Conservation (phyloP, 1,140 invertebrate genomes). For the Laodelphax striatellus region DNA sequence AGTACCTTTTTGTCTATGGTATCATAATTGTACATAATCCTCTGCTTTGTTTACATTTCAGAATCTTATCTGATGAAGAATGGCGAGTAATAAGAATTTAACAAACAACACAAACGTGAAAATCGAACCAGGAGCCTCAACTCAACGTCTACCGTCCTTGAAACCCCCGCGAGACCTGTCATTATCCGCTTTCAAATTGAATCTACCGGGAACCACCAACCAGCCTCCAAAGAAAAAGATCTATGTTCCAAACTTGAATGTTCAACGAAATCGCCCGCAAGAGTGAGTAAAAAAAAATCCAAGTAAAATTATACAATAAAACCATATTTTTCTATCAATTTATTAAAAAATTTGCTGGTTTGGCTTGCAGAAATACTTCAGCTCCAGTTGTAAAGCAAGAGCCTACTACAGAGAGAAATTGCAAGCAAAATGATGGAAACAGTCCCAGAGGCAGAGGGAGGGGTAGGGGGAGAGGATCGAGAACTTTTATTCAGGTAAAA, state of each 20-base stretch:
- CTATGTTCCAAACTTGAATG: slow-evolving; percentile 19
- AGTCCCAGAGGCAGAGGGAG: neutral
- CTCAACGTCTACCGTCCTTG: slow-evolving; percentile 17
- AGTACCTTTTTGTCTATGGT: no score
- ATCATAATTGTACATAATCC: no score
- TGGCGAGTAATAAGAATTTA: neutral
- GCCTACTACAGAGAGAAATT: neutral
- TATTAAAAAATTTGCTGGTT: no score
- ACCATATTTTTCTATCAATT: no score
- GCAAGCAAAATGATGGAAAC: neutral
- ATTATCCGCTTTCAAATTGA: slow-evolving; percentile 14
- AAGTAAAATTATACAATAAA: no score
- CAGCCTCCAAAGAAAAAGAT: slow-evolving; percentile 19
- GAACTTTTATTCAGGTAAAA: slow-evolving; percentile 3
- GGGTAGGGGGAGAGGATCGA: neutral
- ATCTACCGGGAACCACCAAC: slow-evolving; percentile 1
- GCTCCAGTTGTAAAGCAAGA: neutral
- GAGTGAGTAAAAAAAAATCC: slow-evolving; percentile 17
- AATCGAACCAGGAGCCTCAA: slow-evolving; percentile 10
- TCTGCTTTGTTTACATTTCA: no score
- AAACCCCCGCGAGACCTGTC: slow-evolving; percentile 18
- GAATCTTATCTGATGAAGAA: no score
- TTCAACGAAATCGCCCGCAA: slow-evolving; percentile 17
- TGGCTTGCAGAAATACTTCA: no score
- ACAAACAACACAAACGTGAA: slow-evolving; percentile 1